phyloP scores from a whole-genome alignment of 2,113 vertebrate species.

The Anoplopoma fimbria region DNA sequence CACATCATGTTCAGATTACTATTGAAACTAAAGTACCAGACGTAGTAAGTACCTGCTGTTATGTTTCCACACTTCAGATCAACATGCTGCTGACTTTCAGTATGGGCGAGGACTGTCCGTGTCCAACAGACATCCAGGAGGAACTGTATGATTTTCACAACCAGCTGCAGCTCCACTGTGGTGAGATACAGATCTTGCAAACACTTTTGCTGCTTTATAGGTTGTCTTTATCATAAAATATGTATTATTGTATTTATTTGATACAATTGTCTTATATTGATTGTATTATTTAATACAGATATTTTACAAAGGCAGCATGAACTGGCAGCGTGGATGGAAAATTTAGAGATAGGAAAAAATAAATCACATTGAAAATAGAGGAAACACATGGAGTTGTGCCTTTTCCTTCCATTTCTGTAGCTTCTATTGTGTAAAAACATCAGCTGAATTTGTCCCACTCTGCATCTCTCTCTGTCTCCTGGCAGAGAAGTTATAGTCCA shows the following conservation, averaged over 20 bases:
- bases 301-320: conserved; percentile 1
- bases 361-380: not conserved
- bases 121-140: conserved; percentile 94
- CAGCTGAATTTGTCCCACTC: not conserved
- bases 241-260: not conserved
- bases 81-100: conserved; percentile 98
- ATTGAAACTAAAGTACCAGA: not conserved
- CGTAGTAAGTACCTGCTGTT: not conserved
- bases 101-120: conserved; percentile 95
- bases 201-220: not conserved
- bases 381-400: not conserved
- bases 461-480: conserved; percentile 11
- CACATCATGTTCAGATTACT: not conserved
- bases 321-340: not conserved
- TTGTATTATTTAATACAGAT: not conserved
- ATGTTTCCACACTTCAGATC: conserved; percentile 86
- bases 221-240: not conserved
- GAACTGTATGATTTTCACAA: conserved; percentile 95
- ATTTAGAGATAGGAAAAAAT: not conserved
- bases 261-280: not conserved
- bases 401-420: not conserved
- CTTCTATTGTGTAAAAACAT: conserved; percentile 6
- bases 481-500: conserved; percentile 39
- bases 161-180: conserved; percentile 95
- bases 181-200: conserved; percentile 74